Evolutionary conservation across 2,113 vertebrate species (phyloP), one percentile per base, ranked within the genome.

Genomic region (Ranitomeya variabilis): DNA sequence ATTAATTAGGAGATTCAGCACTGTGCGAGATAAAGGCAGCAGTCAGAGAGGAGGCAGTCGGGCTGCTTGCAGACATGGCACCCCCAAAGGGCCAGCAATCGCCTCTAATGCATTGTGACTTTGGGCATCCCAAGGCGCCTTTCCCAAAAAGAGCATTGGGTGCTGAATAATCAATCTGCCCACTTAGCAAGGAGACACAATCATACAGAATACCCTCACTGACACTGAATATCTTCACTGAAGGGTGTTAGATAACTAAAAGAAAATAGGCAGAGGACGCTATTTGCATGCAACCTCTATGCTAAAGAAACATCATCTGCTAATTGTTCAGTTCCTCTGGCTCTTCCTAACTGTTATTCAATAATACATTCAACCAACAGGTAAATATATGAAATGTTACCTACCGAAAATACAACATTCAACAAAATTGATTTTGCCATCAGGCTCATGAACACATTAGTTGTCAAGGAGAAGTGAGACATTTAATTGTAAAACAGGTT

Each of bases 1-100:
- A 94, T 94, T 95, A 94, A 96, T 96, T 96, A 96, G 95, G 93
- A 94, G 93, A 93, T 93, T 94, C 94, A 91, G 93, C 94, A 93
- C 92, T 87, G 90, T 89, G 86, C 93, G 92, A 92, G 94, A 92
- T 95, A 94, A 94, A 94, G 94, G 95, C 92, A 92, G 91, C 94
- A 94, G 93, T 94, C 94, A 95, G 93, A 92, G 92, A 90, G 90
- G 93, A 95, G 94, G 94, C 92, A 95, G 94, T 91, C 91, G 92
- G 91, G 92, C 94, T 89, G 87, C 81, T 95, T 92, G 92, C 94
- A 89, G 93, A 94, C 94, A 92, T 91, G 85, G 92, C 93, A 93
- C 94, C 92, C 93, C 94, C 94, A 89, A 91, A 93, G 93, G 93
- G 93, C 87, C 91, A 92, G 84, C 90, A 86, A 92, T 93, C 89